phyloP scores from a whole-genome alignment of 2,797 vertebrate genomes.

The Eulemur rubriventer region DNA sequence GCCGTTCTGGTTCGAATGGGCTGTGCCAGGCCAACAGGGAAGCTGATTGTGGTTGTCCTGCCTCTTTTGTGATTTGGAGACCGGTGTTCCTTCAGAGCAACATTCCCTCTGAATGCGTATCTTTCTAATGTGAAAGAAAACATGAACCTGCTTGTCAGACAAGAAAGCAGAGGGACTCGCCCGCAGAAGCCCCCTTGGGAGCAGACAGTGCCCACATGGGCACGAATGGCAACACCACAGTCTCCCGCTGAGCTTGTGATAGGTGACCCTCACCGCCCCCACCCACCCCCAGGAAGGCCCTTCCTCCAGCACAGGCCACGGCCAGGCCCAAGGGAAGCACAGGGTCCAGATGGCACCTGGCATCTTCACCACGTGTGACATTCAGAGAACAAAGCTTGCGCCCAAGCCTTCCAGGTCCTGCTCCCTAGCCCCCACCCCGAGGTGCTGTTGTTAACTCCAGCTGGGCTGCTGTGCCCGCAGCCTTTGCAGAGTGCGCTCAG shows the following conservation, averaged over 20 bases:
- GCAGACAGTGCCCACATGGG: rapidly evolving
- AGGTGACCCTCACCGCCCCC: rapidly evolving
- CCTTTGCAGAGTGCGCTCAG: constrained; percentile 69
- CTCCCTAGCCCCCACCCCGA: constrained; percentile 67
- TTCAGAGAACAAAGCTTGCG: constrained; percentile 61
- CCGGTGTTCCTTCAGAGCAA: not conserved
- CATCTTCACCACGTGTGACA: not conserved
- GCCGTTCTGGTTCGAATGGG: not conserved
- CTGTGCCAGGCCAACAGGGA: not conserved
- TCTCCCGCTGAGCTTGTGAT: not conserved
- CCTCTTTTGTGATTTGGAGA: not conserved
- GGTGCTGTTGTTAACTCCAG: constrained; percentile 70
- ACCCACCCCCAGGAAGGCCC: not conserved
- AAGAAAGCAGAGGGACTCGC: not conserved
- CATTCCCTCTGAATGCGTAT: not conserved
- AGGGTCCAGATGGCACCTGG: not conserved
- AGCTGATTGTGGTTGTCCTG: not conserved
- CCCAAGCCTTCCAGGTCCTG: constrained; percentile 65
- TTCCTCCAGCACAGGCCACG: not conserved
- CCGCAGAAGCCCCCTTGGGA: not conserved
- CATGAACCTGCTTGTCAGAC: not conserved
- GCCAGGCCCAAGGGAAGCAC: too few species aligned
- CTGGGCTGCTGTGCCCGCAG: constrained; percentile 67
- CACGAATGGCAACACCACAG: rapidly evolving
- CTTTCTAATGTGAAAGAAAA: not conserved